Percentiles rank a stretch among this genome's conserved stretches.
phyloP scores from a whole-genome alignment of 2,113 vertebrate genomes.

The Bubalus kerabau region DNA sequence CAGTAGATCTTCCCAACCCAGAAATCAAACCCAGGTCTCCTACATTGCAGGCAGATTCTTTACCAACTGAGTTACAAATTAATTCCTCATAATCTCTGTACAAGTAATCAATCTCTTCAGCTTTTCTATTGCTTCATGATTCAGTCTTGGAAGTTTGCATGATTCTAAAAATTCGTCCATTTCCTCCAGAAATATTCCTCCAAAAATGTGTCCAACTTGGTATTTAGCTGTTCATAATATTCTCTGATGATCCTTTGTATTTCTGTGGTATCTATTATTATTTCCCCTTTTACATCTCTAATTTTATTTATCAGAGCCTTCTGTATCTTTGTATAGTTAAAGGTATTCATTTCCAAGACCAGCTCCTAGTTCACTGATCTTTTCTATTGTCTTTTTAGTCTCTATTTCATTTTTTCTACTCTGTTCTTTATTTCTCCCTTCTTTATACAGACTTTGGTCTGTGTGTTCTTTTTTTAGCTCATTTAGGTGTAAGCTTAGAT shows the following conservation, averaged over 20 bases:
- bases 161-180: neutral
- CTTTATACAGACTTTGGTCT: too few species aligned
- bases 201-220: neutral
- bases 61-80: neutral
- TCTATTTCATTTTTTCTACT: too few species aligned
- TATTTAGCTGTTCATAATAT: neutral
- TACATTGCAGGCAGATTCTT: neutral
- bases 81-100: neutral
- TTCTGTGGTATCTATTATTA: neutral
- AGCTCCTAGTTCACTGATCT: too few species aligned
- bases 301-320: neutral
- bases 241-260: neutral
- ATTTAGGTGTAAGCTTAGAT: neutral
- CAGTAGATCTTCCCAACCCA: neutral
- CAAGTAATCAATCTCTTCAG: neutral
- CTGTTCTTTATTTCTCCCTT: too few species aligned
- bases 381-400: too few species aligned
- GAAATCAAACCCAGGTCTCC: neutral
- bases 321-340: neutral
- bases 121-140: neutral
- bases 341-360: too few species aligned
- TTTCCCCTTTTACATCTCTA: neutral
- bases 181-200: neutral
- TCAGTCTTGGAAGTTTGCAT: neutral
- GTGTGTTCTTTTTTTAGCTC: neutral